Evolutionary conservation across 2,113 vertebrate genomes (phyloP).

Genomic region (Pleuronectes platessa): DNA sequence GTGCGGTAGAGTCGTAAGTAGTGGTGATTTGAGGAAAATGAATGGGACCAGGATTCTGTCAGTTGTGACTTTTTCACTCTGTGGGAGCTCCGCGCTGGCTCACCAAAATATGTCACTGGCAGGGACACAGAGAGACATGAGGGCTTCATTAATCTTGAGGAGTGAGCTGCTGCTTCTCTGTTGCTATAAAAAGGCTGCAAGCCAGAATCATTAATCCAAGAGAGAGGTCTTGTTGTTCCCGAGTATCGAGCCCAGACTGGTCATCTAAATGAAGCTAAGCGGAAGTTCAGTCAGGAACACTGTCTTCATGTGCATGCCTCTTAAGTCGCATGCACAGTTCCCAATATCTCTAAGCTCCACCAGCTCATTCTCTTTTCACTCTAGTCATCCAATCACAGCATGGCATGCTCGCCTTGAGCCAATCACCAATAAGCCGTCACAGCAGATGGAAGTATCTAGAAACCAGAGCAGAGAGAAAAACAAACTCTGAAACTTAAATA

Average conservation of each 20-base stretch:
- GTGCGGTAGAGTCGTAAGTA: background rate
- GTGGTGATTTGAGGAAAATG: background rate
- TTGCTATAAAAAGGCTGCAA: background rate
- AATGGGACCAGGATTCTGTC: background rate
- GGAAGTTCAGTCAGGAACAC: too few species aligned
- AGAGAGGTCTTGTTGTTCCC: background rate
- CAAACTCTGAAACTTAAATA: background rate
- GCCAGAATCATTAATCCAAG: background rate
- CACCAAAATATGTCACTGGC: background rate
- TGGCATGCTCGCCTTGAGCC: background rate
- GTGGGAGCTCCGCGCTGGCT: background rate
- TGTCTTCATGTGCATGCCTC: too few species aligned
- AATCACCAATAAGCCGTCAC: background rate
- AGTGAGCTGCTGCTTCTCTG: background rate
- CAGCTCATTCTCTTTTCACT: too few species aligned
- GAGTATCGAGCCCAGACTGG: background rate
- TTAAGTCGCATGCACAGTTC: too few species aligned
- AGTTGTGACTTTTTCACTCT: background rate
- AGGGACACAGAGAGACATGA: background rate
- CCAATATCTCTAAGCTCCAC: too few species aligned
- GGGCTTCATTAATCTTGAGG: background rate
- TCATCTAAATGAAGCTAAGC: background rate
- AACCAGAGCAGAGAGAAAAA: background rate
- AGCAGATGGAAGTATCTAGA: background rate
- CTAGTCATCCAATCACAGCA: background rate